Conservation (phyloP, 92 coral and sea anemone genomes). For the Porites rus region DNA sequence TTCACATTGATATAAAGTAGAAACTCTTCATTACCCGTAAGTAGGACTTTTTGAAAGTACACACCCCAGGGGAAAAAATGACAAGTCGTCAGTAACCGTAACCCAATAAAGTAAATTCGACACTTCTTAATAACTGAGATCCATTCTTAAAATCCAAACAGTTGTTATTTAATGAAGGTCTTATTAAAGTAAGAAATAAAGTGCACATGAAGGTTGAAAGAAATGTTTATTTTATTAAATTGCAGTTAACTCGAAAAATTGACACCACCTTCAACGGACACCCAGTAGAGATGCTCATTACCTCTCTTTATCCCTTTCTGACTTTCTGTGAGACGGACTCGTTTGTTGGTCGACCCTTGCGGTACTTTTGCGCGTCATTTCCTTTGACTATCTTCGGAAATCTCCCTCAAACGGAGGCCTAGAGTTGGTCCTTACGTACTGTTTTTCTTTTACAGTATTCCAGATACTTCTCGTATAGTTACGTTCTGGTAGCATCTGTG, state of each 20-base stretch:
- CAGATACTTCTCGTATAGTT: too few relatives aligned
- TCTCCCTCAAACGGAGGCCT: too few relatives aligned
- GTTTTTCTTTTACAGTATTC: too few relatives aligned
- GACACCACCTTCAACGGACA: too few relatives aligned
- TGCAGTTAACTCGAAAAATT: neutral
- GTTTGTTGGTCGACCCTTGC: too few relatives aligned
- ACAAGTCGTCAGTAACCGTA: neutral
- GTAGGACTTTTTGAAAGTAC: neutral
- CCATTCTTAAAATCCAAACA: neutral
- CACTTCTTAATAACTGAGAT: neutral
- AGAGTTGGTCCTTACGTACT: too few relatives aligned
- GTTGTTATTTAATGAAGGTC: conserved; percentile 11
- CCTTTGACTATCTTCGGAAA: too few relatives aligned
- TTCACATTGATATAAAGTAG: neutral
- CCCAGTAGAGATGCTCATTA: too few relatives aligned
- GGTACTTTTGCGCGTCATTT: too few relatives aligned
- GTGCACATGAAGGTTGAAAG: conserved; percentile 20
- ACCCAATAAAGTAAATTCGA: neutral
- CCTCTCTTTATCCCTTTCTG: too few relatives aligned
- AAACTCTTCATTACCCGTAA: neutral
- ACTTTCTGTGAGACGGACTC: too few relatives aligned
- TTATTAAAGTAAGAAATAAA: conserved; percentile 15
- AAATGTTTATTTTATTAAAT: neutral
- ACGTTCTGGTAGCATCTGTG: too few relatives aligned
- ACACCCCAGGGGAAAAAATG: neutral